Base-by-base conservation (phyloP, 35 echinoderm and acorn worm genomes). In the Lytechinus pictus region DNA sequence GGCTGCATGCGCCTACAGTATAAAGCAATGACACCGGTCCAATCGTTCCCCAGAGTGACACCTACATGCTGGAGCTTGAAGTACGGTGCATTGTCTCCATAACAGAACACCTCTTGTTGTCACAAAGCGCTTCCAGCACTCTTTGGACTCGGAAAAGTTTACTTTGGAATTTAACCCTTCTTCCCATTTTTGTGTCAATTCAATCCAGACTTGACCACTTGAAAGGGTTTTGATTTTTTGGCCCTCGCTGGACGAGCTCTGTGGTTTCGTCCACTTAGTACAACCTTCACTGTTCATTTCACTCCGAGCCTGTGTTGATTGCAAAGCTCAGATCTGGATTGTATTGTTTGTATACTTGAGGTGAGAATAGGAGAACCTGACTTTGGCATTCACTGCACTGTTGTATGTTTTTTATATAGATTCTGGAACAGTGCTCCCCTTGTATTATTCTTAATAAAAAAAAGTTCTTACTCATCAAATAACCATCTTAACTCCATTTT, bases 151-250 rank as follows among this genome's bases (percentile, higher is more conserved):
- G 28, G 88, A 90, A 90, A 90, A 54, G 88, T 90, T 90, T 90
- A 90, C 88, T 90, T 90, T 90, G 88, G 88, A 90, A 90, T 27
- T 90, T 90, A 90, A 90, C 88, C n/a, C 88, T 33, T 21, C 88
- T 90, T 54, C 88, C 28, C 52, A 44, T 90, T 90, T 90, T 21
- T 52, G 88, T 90, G 88, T 52, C 88, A 52, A 12, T 90, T 90
- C 88, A 90, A 54, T n/a, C 66, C 8, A 24, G 66, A 79, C 66
- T 44, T 79, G 66, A 79, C 66, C 66, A 79, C 66, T 79, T 79
- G 66, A 79, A 1, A 79, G 66, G 66, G 16, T 7, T 44, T 79
- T 79, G 66, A 79, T 79, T 79, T 24, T 79, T 79, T 44, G 33
- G 66, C 66, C 66, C 66, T 24, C 19, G 6, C 66, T 79, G 21